Evolutionary conservation across 2,113 vertebrate species (phyloP).

Genomic region (Pristiophorus japonicus): DNA sequence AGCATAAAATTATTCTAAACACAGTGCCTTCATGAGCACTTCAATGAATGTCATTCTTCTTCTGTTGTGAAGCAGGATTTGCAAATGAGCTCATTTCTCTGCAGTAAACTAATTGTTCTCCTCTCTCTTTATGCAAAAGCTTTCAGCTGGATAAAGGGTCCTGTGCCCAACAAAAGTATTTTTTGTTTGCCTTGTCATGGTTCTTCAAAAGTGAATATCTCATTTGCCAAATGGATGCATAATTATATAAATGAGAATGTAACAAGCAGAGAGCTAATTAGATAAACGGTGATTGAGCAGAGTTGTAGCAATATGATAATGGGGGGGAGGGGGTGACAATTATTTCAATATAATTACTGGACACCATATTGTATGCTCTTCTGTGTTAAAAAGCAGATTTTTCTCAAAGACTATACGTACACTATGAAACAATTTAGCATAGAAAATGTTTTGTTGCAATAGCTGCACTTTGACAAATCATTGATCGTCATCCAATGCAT

Average conservation of each 20-base stretch:
- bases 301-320: background rate
- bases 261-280: conserved; percentile 41
- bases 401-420: background rate
- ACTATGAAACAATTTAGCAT: background rate
- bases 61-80: conserved; percentile 67
- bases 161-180: conserved; percentile 38
- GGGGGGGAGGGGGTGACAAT: background rate
- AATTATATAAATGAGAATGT: conserved; percentile 40
- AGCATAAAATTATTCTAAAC: conserved; percentile 75
- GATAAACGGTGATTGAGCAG: conserved; percentile 40
- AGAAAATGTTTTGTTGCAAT: conserved; percentile 13
- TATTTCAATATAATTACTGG: conserved; percentile 7
- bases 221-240: conserved; percentile 37
- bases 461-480: conserved; percentile 5
- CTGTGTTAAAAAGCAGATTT: background rate
- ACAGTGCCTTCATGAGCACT: conserved; percentile 71
- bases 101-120: conserved; percentile 70
- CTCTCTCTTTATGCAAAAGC: conserved; percentile 58
- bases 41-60: conserved; percentile 74
- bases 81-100: conserved; percentile 73
- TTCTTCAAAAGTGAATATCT: conserved; percentile 33
- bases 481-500: background rate
- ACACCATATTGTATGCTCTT: background rate
- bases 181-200: conserved; percentile 38
- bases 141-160: background rate